A percentile compares a stretch with the other conserved stretches of the same genome.
These are phyloP conservation scores for Urocynchramus pylzowi DNA, from an alignment of 2,113 vertebrate genomes.

Conservation along the genomic window DNA sequence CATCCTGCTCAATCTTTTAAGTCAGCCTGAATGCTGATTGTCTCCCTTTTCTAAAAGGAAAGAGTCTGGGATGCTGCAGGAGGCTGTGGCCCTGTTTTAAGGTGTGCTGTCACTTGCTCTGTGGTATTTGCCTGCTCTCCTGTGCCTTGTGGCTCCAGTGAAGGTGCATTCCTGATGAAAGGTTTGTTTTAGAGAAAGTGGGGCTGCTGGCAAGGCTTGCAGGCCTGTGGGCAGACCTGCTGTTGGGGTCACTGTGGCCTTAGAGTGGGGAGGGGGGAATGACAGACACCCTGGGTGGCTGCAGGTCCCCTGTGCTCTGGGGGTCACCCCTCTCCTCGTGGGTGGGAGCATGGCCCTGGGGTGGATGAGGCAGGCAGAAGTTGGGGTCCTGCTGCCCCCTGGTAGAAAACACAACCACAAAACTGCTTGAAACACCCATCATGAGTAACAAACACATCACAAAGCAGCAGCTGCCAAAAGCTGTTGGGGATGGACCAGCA, in stretches of 20 bases:
- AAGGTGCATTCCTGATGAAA: not conserved
- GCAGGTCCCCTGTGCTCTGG: fast-evolving
- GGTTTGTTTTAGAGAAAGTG: not conserved
- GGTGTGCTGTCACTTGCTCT: not conserved
- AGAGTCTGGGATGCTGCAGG: not conserved
- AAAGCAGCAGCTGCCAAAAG: not conserved
- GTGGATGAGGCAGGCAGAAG: not conserved
- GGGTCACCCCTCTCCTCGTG: not conserved
- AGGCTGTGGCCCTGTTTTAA: not conserved
- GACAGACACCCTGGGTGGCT: fast-evolving
- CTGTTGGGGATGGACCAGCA: not conserved
- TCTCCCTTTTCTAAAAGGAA: not conserved
- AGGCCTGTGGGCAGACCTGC: not conserved
- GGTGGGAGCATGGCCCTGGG: not conserved
- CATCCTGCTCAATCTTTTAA: conserved; percentile 47
- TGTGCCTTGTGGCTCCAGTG: not conserved
- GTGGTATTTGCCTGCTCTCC: not conserved
- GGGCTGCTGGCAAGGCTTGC: not conserved
- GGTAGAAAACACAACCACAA: not conserved
- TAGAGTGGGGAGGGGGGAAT: not conserved
- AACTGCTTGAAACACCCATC: not conserved
- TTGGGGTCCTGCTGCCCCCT: not conserved
- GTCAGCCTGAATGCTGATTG: not conserved
- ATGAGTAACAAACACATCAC: not conserved
- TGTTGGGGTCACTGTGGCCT: not conserved